phyloP scores from a whole-genome alignment of 1,140 invertebrate genomes.

The Leucophenga varia region DNA sequence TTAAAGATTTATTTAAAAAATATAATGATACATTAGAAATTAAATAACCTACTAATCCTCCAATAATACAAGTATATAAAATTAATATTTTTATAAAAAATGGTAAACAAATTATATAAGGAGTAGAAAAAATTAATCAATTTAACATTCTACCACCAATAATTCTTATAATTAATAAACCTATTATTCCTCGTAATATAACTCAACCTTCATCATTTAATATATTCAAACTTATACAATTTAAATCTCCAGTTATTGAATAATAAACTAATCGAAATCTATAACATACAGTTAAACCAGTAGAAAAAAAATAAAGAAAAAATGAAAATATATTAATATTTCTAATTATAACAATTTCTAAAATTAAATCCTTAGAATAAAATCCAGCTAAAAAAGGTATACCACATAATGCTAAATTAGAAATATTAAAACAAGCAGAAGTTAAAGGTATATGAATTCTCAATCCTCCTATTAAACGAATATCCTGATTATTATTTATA shows the following conservation, averaged over 20 bases:
- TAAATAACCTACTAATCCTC: slow-evolving; percentile 49
- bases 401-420: slow-evolving; percentile 59
- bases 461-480: slow-evolving; percentile 61
- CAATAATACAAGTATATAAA: slow-evolving; percentile 55
- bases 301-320: slow-evolving; percentile 59
- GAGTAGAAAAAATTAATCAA: slow-evolving; percentile 57
- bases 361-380: slow-evolving; percentile 67
- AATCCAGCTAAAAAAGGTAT: slow-evolving; percentile 65
- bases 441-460: slow-evolving; percentile 55
- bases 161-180: slow-evolving; percentile 58
- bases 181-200: slow-evolving; percentile 56
- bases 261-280: slow-evolving; percentile 60
- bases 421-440: slow-evolving; percentile 58
- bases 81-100: slow-evolving; percentile 57
- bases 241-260: slow-evolving; percentile 53
- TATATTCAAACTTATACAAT: slow-evolving; percentile 48
- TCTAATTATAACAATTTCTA: slow-evolving; percentile 57
- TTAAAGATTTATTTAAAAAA: slow-evolving; percentile 52
- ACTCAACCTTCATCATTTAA: slow-evolving; percentile 53
- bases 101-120: slow-evolving; percentile 59
- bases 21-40: slow-evolving; percentile 53
- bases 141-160: slow-evolving; percentile 54
- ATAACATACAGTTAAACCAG: slow-evolving; percentile 59
- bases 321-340: slow-evolving; percentile 58
- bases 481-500: slow-evolving; percentile 64